phyloP scores from a whole-genome alignment of 2,797 vertebrate genomes.

The Peromyscus melanophrys region DNA sequence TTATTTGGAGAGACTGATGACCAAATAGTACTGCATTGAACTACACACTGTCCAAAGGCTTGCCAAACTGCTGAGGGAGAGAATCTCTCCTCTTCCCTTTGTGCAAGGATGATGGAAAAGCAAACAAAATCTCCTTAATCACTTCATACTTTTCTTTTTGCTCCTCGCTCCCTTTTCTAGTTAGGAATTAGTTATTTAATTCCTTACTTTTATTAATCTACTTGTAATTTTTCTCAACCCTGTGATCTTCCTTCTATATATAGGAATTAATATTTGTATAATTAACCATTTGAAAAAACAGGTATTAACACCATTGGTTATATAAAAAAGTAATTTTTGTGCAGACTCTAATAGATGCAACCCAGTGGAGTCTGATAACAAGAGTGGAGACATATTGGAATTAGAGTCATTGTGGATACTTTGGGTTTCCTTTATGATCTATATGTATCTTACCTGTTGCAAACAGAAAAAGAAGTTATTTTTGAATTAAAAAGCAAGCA shows the following conservation, averaged over 20 bases:
- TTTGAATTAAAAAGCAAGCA: background rate
- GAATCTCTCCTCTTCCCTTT: slow-evolving; percentile 33
- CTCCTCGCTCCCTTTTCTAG: slow-evolving; percentile 2
- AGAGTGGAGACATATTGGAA: background rate
- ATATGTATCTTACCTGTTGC: background rate
- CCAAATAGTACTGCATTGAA: slow-evolving; percentile 73
- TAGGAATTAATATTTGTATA: background rate
- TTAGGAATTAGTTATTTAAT: slow-evolving; percentile 44
- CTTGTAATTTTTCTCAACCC: slow-evolving; percentile 54
- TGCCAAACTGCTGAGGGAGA: slow-evolving; percentile 66
- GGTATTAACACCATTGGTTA: background rate
- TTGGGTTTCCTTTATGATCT: background rate
- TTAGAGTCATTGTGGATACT: background rate
- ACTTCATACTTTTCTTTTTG: slow-evolving; percentile 49
- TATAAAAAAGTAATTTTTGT: background rate
- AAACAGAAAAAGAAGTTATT: background rate
- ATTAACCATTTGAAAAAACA: background rate
- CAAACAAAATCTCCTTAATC: slow-evolving; percentile 53
- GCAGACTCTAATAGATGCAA: background rate
- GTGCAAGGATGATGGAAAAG: slow-evolving; percentile 41
- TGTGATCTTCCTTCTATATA: slow-evolving; percentile 59
- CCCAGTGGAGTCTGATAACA: background rate
- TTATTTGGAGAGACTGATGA: slow-evolving; percentile 85
- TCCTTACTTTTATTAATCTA: slow-evolving; percentile 46
- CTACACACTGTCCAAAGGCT: slow-evolving; percentile 26